phyloP scores from a whole-genome alignment of 2,797 vertebrate genomes.

The Gallinago stenura region DNA sequence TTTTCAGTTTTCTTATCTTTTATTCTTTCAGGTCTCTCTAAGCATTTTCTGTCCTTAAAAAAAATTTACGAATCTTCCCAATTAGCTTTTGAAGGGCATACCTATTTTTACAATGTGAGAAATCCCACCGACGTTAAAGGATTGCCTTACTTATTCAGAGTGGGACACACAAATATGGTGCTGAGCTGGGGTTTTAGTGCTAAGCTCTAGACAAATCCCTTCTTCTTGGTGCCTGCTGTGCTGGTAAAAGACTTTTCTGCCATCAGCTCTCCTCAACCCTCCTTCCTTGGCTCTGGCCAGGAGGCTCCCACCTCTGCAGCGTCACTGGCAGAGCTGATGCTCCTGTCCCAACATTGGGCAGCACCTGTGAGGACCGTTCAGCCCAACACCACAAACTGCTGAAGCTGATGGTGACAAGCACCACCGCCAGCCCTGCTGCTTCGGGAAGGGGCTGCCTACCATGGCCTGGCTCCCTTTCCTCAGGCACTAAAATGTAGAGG shows the following conservation, averaged over 20 bases:
- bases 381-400: not conserved
- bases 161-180: not conserved
- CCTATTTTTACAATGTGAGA: not conserved
- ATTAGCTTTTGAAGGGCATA: not conserved
- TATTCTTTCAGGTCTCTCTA: not conserved
- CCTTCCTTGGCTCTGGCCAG: not conserved
- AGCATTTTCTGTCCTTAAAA: not conserved
- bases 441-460: not conserved
- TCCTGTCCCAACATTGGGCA: rapidly evolving
- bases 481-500: not conserved
- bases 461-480: not conserved
- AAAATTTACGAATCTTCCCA: not conserved
- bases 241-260: not conserved
- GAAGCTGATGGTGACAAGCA: not conserved
- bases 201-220: not conserved
- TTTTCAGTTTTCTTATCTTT: not conserved
- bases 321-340: not conserved
- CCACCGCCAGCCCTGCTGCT: not conserved
- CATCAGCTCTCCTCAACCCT: not conserved
- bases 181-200: not conserved
- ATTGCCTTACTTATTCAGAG: not conserved
- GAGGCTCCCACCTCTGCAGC: not conserved
- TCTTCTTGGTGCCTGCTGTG: not conserved
- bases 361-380: not conserved
- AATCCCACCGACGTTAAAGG: not conserved